A percentile compares a stretch with the other conserved stretches of the same genome.
These are phyloP conservation scores for Cheiracanthium punctorium DNA, from an alignment of 2,888 invertebrate species.

Conservation along the genomic window DNA sequence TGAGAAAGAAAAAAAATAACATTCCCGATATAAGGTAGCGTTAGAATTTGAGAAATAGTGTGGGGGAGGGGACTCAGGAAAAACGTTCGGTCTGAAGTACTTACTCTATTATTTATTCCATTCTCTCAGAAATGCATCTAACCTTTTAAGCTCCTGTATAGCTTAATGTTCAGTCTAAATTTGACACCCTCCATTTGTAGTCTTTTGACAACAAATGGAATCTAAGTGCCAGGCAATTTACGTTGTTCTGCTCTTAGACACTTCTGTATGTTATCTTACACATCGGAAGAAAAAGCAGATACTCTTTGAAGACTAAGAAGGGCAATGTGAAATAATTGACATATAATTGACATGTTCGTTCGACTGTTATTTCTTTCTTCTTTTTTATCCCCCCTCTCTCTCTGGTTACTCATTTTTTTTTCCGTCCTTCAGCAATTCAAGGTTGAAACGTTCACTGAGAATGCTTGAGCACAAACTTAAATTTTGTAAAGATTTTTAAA, in stretches of 20 bases:
- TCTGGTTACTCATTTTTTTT: too few species aligned
- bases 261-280: background rate
- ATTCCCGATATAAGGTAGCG: background rate
- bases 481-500: too few species aligned
- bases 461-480: too few species aligned
- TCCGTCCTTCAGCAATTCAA: too few species aligned
- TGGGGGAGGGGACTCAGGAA: background rate
- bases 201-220: slow-evolving; percentile 13
- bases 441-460: too few species aligned
- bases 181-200: slow-evolving; percentile 8
- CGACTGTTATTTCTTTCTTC: too few species aligned
- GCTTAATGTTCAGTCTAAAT: background rate
- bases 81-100: background rate
- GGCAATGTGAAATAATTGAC: too few species aligned
- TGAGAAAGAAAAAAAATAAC: background rate
- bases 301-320: background rate
- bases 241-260: background rate
- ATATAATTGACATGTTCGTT: too few species aligned
- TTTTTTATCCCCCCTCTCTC: too few species aligned
- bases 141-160: background rate
- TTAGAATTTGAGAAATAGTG: background rate
- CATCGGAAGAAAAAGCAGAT: background rate
- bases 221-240: background rate
- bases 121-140: background rate
- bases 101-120: slow-evolving; percentile 12